Conservation (phyloP, 2,888 invertebrate genomes). For the Agrotis segetum region DNA sequence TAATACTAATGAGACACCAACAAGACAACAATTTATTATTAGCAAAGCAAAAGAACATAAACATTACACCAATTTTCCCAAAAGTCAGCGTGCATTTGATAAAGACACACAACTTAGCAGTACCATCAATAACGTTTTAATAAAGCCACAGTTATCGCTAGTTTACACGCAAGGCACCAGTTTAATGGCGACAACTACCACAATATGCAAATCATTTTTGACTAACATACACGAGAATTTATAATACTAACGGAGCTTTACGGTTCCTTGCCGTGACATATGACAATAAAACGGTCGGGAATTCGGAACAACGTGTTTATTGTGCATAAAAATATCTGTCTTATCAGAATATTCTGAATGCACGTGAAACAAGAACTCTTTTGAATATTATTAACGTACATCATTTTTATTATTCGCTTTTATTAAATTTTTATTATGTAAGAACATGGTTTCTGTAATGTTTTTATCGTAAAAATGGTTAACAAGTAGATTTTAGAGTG, state of each 20-base stretch:
- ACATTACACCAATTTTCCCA: slow-evolving; percentile 37
- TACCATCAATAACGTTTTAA: slow-evolving; percentile 85
- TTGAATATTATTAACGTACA: slow-evolving; percentile 77
- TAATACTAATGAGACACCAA: no score
- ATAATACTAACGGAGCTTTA: slow-evolving; percentile 80
- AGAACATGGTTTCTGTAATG: slow-evolving; percentile 58
- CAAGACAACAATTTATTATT: no score
- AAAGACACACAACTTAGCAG: slow-evolving; percentile 75
- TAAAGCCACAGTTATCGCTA: slow-evolving; percentile 77
- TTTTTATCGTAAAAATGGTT: slow-evolving; percentile 55
- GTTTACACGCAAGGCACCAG: slow-evolving; percentile 79
- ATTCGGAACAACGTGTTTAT: slow-evolving; percentile 87
- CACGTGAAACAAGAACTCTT: slow-evolving; percentile 71
- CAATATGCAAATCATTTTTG: slow-evolving; percentile 86
- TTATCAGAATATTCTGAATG: slow-evolving; percentile 74
- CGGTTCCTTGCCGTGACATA: slow-evolving; percentile 84
- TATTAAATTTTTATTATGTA: slow-evolving; percentile 68
- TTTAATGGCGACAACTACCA: slow-evolving; percentile 79
- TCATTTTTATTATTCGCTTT: slow-evolving; percentile 71
- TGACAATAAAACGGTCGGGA: slow-evolving; percentile 82
- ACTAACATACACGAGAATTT: slow-evolving; percentile 76
- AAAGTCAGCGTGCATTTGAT: slow-evolving; percentile 68
- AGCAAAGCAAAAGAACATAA: slow-evolving; percentile 6
- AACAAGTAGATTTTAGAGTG: slow-evolving; percentile 53
- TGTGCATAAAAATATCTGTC: slow-evolving; percentile 79